These are phyloP conservation scores for Drosophila willistoni DNA, from an alignment of 1,140 invertebrate genomes.

Conservation along the genomic window DNA sequence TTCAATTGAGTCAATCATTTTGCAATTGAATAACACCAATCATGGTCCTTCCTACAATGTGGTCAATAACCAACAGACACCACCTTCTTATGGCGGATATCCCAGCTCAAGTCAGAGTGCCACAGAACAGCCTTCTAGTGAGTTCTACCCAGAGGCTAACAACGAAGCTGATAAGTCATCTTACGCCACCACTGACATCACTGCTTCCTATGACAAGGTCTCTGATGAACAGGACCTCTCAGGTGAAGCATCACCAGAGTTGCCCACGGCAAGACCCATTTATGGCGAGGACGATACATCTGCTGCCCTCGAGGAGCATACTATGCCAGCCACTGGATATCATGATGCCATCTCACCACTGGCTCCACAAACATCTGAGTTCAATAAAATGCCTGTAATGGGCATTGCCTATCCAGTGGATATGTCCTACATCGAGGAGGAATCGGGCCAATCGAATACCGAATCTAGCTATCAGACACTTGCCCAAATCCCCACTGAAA, in stretches of 20 bases:
- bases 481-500: conserved; percentile 47
- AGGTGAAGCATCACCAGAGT: conserved; percentile 38
- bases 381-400: conserved; percentile 78
- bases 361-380: conserved; percentile 68
- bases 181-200: conserved; percentile 59
- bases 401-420: conserved; percentile 78
- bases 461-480: conserved; percentile 60
- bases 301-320: conserved; percentile 68
- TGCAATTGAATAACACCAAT: conserved; percentile 87
- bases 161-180: conserved; percentile 52
- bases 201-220: conserved; percentile 49
- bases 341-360: conserved; percentile 49
- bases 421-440: conserved; percentile 75
- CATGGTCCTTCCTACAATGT: conserved; percentile 82
- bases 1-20: conserved; percentile 86
- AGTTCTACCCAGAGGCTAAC: conserved; percentile 39
- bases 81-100: conserved; percentile 54
- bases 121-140: conserved; percentile 32
- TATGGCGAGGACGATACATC: conserved; percentile 66
- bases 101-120: conserved; percentile 14
- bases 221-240: conserved; percentile 56
- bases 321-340: conserved; percentile 67
- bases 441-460: conserved; percentile 53
- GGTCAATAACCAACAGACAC: conserved; percentile 66
- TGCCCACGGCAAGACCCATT: conserved; percentile 49